Base-by-base conservation (phyloP, 2,113 vertebrate species). In the Callopanchax toddi region DNA sequence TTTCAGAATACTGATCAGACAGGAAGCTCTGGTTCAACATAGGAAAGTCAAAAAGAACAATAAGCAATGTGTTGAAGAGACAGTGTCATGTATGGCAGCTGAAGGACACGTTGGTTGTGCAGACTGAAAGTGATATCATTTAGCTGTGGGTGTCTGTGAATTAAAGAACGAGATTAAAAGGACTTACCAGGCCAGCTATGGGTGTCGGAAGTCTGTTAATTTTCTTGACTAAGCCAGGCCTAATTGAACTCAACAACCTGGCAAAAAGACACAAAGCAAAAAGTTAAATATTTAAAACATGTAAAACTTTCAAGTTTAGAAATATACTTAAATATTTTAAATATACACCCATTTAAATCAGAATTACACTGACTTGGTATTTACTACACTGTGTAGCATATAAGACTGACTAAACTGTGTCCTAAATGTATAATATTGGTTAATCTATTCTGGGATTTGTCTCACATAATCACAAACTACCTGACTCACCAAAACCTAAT, bases 191-290 rank as follows among this genome's bases (percentile, higher is more conserved):
- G 72, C 94, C 95, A 79, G 97, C 96, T 77, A 98, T 94, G 53
- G 97, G 97, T 59, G 96, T 96, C 1, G 94, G 92, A 67, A 97
- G 92, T 89, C 96, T 94, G 85, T 98, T 98, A 88, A 98, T 97
- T 91, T 98, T 99, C 92, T 94, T 98, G 82, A 98, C 93, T 84
- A 96, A 87, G 78, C 95, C 94, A 0, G 96, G 97, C 83, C 95
- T 97, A 90, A 99, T 96, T 12, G 93, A 93, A 86, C 95, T 98
- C 91, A 99, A 91, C 87, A 99, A 93, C 92, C 97, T 98, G 89
- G 84, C 76, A 72, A 68, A 34, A 48, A 70, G 22, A 53, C 8
- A 55, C 10, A 70, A 9, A 54, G 11, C n/a, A n/a, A n/a, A n/a
- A n/a, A n/a, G n/a, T n/a, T n/a, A n/a, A n/a, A n/a, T n/a, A n/a